Percentiles rank a stretch among this genome's conserved stretches.
These are phyloP conservation scores for Brachylomia viminalis DNA, from an alignment of 2,888 invertebrate species.

Conservation along the genomic window DNA sequence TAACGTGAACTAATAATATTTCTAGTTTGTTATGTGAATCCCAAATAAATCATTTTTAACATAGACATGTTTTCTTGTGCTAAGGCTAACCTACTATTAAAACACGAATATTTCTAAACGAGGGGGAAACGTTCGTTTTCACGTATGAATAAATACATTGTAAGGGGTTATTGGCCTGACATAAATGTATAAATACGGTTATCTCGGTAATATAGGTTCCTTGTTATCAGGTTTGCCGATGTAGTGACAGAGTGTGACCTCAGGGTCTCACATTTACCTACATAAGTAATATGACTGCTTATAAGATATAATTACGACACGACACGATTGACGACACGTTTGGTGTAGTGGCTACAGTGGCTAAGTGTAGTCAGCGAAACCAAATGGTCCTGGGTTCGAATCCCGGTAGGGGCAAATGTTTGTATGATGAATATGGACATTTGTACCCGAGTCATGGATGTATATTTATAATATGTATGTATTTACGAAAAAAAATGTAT, in stretches of 20 bases:
- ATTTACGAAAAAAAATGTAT: no score
- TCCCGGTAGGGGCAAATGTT: no score
- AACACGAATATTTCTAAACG: background rate
- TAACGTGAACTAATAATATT: slow-evolving; percentile 68
- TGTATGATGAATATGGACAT: no score
- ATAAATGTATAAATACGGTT: slow-evolving; percentile 27
- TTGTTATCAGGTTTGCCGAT: slow-evolving; percentile 41
- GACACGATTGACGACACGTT: no score
- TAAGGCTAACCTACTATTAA: background rate
- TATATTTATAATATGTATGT: no score
- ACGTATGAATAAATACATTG: background rate
- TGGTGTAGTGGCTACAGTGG: no score
- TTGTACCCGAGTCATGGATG: no score
- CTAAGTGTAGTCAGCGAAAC: no score
- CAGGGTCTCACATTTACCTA: slow-evolving; percentile 13
- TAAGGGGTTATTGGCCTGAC: slow-evolving; percentile 43
- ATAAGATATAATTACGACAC: background rate
- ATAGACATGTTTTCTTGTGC: background rate
- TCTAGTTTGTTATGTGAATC: slow-evolving; percentile 7
- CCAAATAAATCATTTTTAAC: slow-evolving; percentile 31
- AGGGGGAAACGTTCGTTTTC: background rate
- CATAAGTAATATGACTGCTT: background rate
- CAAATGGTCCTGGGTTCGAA: no score
- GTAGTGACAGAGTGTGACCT: slow-evolving; percentile 45
- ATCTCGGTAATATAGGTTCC: no score